These are phyloP conservation scores for Ictidomys tridecemlineatus DNA, from an alignment of 2,113 vertebrate genomes.

Conservation along the genomic window DNA sequence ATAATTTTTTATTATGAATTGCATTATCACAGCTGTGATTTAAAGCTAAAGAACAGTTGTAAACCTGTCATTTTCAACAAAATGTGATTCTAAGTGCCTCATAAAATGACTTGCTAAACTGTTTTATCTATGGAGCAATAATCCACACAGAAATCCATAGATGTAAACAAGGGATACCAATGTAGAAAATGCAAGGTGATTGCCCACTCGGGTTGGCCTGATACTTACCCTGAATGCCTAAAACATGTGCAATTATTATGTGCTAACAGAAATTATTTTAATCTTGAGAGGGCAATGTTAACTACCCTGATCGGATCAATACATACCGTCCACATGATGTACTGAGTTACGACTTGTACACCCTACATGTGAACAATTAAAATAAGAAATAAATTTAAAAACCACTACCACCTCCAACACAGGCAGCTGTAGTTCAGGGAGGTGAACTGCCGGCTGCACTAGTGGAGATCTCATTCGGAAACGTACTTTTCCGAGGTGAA, in stretches of 20 bases:
- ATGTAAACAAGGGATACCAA: background rate
- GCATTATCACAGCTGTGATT: slow-evolving; percentile 37
- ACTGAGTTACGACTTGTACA: background rate
- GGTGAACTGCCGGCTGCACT: background rate
- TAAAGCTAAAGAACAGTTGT: slow-evolving; percentile 69
- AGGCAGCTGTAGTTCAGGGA: background rate
- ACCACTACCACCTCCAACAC: background rate
- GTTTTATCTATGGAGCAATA: slow-evolving; percentile 38
- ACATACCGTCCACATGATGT: no score
- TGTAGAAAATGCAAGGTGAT: background rate
- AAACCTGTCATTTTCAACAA: slow-evolving; percentile 62
- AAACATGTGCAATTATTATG: background rate
- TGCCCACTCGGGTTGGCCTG: background rate
- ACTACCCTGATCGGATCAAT: background rate
- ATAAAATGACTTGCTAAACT: background rate
- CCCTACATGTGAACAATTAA: background rate
- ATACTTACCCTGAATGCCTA: background rate
- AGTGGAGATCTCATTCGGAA: background rate
- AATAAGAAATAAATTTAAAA: background rate
- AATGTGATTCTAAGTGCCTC: slow-evolving; percentile 45
- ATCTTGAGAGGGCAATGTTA: background rate
- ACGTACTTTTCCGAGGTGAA: background rate
- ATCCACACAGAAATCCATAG: background rate
- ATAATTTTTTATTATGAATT: slow-evolving; percentile 4
- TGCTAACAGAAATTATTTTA: background rate